Evolutionary conservation across 1,140 invertebrate species (phyloP).

Genomic region (Pissodes strobi): DNA sequence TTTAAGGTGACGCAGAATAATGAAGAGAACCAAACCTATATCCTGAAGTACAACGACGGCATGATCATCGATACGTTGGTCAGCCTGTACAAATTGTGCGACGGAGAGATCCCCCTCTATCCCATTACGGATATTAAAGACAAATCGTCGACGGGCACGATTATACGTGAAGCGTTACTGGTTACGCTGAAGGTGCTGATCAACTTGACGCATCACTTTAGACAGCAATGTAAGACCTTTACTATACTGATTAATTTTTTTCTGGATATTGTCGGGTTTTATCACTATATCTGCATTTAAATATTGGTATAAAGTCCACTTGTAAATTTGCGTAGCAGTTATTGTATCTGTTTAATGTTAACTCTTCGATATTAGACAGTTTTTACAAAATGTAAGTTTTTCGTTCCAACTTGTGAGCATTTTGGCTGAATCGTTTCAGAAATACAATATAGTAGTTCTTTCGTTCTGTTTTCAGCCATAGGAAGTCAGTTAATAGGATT

Average conservation of each 20-base stretch:
- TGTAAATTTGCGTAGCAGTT: too few species aligned
- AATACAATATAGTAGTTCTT: too few species aligned
- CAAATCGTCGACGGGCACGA: constrained; percentile 67
- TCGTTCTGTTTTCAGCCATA: constrained; percentile 60
- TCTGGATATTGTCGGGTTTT: too few species aligned
- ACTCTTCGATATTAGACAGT: too few species aligned
- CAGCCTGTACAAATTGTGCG: constrained; percentile 70
- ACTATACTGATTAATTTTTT: too few species aligned
- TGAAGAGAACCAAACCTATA: constrained; percentile 91
- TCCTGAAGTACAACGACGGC: constrained; percentile 76
- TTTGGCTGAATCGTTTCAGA: too few species aligned
- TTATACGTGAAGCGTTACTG: constrained; percentile 82
- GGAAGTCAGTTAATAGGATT: constrained; percentile 77
- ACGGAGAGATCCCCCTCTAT: constrained; percentile 69
- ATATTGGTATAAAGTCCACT: too few species aligned
- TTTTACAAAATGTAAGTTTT: too few species aligned
- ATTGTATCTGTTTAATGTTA: too few species aligned
- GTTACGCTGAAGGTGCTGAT: constrained; percentile 92
- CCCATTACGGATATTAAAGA: constrained; percentile 65
- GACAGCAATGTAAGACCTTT: constrained; percentile 70
- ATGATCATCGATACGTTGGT: constrained; percentile 71
- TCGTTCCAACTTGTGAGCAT: too few species aligned
- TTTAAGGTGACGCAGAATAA: constrained; percentile 97
- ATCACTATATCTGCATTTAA: too few species aligned
- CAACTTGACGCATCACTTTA: constrained; percentile 90